These are phyloP conservation scores for Craterocephalus amniculus DNA, from an alignment of 2,797 vertebrate genomes.

Conservation along the genomic window DNA sequence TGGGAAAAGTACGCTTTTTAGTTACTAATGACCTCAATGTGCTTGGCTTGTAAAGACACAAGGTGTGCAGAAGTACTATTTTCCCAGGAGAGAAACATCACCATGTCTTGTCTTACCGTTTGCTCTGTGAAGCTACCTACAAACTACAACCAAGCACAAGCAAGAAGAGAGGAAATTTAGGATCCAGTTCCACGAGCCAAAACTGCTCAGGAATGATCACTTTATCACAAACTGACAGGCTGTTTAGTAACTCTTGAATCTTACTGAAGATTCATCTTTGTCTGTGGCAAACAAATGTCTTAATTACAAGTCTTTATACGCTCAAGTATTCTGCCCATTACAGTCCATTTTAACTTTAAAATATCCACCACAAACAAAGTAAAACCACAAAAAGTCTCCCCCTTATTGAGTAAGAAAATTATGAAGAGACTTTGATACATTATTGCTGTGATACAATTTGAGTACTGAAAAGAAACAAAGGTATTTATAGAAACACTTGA, in stretches of 20 bases:
- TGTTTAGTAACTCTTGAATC: slow-evolving; percentile 28
- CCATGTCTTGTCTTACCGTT: slow-evolving; percentile 39
- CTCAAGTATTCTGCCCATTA: neutral
- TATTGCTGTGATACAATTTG: neutral
- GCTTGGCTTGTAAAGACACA: slow-evolving; percentile 58
- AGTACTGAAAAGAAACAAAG: neutral
- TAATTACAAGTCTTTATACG: slow-evolving; percentile 1
- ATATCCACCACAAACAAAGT: neutral
- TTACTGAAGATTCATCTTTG: slow-evolving; percentile 1
- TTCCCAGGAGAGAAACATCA: slow-evolving; percentile 49
- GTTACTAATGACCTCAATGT: slow-evolving; percentile 65
- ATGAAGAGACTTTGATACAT: slow-evolving; percentile 10
- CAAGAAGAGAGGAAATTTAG: slow-evolving; percentile 13
- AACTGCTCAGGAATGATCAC: slow-evolving; percentile 24
- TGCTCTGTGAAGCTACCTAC: slow-evolving; percentile 40
- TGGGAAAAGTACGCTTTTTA: slow-evolving; percentile 65
- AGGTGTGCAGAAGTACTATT: slow-evolving; percentile 55
- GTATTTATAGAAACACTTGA: neutral
- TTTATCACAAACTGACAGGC: slow-evolving; percentile 25
- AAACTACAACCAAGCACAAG: slow-evolving; percentile 47
- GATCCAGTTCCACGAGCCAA: slow-evolving; percentile 11
- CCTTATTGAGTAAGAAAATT: neutral
- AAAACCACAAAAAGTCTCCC: neutral
- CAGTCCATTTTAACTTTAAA: slow-evolving; percentile 4
- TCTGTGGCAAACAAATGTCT: slow-evolving; percentile 19